Evolutionary conservation across 2,113 vertebrate species (phyloP).

Genomic region (Uropsilus gracilis): DNA sequence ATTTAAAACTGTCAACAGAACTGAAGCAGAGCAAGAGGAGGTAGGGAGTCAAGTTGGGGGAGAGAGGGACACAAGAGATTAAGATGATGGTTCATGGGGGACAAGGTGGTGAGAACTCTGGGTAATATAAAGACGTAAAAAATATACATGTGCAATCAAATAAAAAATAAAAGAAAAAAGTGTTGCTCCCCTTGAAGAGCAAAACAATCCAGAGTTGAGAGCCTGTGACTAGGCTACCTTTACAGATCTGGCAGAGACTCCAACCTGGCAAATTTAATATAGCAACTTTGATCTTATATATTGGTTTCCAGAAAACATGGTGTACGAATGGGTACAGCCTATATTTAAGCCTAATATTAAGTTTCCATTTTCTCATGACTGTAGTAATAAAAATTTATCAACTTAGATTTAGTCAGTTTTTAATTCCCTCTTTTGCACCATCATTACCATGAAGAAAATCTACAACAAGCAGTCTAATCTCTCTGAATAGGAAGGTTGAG

Average conservation of each 20-base stretch:
- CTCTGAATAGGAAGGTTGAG: neutral
- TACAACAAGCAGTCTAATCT: neutral
- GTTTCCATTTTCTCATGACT: conserved; percentile 33
- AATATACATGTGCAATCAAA: too few relatives aligned
- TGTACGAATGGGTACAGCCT: neutral
- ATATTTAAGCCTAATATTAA: conserved; percentile 42
- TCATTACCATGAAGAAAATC: conserved; percentile 46
- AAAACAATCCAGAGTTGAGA: neutral
- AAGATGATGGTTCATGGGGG: too few relatives aligned
- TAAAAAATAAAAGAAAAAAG: too few relatives aligned
- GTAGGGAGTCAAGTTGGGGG: too few relatives aligned
- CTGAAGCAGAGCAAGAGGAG: too few relatives aligned
- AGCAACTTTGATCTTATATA: conserved; percentile 27
- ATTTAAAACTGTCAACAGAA: too few relatives aligned
- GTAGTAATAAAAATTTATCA: conserved; percentile 59
- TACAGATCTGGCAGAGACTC: neutral
- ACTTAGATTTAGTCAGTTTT: conserved; percentile 34
- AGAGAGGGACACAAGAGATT: too few relatives aligned
- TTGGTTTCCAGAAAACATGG: conserved; percentile 6
- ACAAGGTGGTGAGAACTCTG: too few relatives aligned
- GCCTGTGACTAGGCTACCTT: neutral
- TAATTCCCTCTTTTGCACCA: conserved; percentile 36
- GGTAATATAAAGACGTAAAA: too few relatives aligned
- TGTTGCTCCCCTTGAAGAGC: neutral
- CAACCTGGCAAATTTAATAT: neutral